These are phyloP conservation scores for Oxytorus armatus DNA, from an alignment of 2,888 invertebrate genomes.

Conservation along the genomic window DNA sequence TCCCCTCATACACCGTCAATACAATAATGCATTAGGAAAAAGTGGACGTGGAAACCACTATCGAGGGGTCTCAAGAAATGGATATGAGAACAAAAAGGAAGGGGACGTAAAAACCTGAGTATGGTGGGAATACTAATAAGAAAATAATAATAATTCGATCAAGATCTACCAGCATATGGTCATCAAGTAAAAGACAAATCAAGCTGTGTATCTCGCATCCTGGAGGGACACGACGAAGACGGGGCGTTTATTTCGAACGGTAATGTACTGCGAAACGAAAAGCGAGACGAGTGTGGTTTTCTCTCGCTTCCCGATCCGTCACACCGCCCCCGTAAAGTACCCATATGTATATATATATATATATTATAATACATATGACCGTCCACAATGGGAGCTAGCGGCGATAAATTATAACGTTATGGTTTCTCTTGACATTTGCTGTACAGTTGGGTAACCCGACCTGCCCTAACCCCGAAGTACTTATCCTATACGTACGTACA, in stretches of 20 bases:
- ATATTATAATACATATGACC: conserved; percentile 3
- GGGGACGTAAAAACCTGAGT: too few relatives aligned
- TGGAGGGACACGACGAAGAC: neutral
- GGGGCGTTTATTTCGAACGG: conserved; percentile 66
- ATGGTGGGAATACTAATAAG: too few relatives aligned
- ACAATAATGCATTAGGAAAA: too few relatives aligned
- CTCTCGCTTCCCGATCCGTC: conserved; percentile 79
- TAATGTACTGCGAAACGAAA: conserved; percentile 62
- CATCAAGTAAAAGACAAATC: neutral
- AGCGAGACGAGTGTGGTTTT: conserved; percentile 63
- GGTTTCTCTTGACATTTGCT: conserved; percentile 82
- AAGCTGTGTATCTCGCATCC: conserved; percentile 13
- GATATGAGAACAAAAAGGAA: too few relatives aligned
- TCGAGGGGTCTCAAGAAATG: too few relatives aligned
- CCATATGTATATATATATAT: conserved; percentile 17
- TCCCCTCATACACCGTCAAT: too few relatives aligned
- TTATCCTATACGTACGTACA: conserved; percentile 74
- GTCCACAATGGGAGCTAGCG: conserved; percentile 78
- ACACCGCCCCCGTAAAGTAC: conserved; percentile 81
- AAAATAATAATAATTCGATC: neutral
- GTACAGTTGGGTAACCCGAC: conserved; percentile 82
- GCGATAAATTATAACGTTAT: conserved; percentile 84
- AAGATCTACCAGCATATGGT: neutral
- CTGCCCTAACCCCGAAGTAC: conserved; percentile 82
- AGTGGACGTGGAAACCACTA: too few relatives aligned